Percentiles rank a stretch among this genome's conserved stretches.
Conservation (phyloP, 2,888 invertebrate genomes). For the Podabrus alpinus region DNA sequence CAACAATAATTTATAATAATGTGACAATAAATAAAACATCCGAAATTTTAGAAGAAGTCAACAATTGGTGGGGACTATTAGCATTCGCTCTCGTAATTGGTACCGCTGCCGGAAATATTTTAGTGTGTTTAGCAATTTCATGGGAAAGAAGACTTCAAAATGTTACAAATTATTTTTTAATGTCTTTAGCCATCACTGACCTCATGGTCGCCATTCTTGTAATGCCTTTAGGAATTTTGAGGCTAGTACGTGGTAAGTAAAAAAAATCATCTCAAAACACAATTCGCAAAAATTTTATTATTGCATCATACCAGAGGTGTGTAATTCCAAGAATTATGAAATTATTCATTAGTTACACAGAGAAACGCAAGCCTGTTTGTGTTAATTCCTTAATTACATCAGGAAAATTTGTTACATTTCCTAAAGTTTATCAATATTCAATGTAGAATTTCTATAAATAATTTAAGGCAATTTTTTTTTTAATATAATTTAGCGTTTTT, state of each 20-base stretch:
- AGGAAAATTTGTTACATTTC: background rate
- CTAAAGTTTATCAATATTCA: background rate
- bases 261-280: background rate
- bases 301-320: background rate
- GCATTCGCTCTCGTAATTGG: slow-evolving; percentile 79
- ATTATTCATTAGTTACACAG: background rate
- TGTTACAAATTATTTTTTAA: slow-evolving; percentile 95
- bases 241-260: slow-evolving; percentile 76
- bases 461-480: no score
- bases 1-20: slow-evolving; percentile 48
- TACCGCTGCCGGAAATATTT: slow-evolving; percentile 89
- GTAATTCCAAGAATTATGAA: background rate
- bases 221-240: slow-evolving; percentile 91
- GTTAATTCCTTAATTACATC: background rate
- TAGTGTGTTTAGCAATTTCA: slow-evolving; percentile 92
- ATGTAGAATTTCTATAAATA: background rate
- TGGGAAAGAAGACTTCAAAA: slow-evolving; percentile 92
- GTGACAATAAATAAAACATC: slow-evolving; percentile 51
- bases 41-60: slow-evolving; percentile 49
- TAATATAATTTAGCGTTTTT: no score
- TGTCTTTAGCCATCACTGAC: slow-evolving; percentile 95
- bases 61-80: slow-evolving; percentile 84
- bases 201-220: slow-evolving; percentile 92
- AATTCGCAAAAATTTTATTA: background rate
- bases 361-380: background rate